phyloP scores from a whole-genome alignment of 2,888 invertebrate genomes.

The Dromius quadrimaculatus region DNA sequence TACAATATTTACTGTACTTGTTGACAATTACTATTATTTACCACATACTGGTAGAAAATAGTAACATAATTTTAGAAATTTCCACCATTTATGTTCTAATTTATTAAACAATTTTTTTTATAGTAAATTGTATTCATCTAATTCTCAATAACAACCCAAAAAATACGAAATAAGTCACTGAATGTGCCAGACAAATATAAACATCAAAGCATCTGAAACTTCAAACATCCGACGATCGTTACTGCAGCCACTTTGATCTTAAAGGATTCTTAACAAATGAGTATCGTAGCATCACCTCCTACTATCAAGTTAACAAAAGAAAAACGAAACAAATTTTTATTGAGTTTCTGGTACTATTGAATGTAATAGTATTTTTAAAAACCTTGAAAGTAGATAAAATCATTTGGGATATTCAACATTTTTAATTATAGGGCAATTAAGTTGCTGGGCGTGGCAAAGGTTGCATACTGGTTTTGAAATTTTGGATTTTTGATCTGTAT shows the following conservation, averaged over 20 bases:
- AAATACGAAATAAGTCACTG: no score
- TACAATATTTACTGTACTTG: no score
- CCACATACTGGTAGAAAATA: no score
- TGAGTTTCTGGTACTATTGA: conserved; percentile 11
- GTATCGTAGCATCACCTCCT: conserved; percentile 12
- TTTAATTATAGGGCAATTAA: conserved; percentile 15
- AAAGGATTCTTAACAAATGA: conserved; percentile 20
- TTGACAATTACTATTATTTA: no score
- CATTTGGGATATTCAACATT: conserved; percentile 19
- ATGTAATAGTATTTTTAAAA: not conserved
- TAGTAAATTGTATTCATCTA: no score
- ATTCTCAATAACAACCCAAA: no score
- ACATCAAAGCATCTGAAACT: conserved; percentile 19
- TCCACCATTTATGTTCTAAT: no score
- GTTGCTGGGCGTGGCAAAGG: no score
- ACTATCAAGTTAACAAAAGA: not conserved
- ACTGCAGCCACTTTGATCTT: not conserved
- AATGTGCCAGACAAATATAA: no score
- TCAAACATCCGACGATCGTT: conserved; percentile 3
- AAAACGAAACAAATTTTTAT: conserved; percentile 25
- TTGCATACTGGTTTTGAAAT: conserved; percentile 5
- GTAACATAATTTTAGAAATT: no score
- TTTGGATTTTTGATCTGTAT: not conserved
- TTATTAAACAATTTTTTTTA: no score
- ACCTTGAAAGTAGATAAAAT: conserved; percentile 26